Evolutionary conservation across 1,140 invertebrate species (phyloP).

Genomic region (Spodoptera frugiperda): DNA sequence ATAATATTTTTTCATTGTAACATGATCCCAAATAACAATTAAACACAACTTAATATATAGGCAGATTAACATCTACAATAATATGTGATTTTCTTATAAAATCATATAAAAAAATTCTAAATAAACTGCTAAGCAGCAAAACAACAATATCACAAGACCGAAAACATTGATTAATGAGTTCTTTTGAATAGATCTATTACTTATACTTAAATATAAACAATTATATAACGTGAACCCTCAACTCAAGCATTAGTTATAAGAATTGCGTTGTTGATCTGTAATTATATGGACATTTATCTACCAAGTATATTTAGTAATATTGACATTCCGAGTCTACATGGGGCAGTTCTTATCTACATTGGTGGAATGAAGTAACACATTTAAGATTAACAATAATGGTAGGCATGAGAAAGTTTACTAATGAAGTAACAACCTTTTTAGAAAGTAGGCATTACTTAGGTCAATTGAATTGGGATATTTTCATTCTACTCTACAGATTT

Average conservation of each 20-base stretch:
- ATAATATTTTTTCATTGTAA: neutral
- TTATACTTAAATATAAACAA: neutral
- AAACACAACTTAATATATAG: neutral
- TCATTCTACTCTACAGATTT: slow-evolving; percentile 39
- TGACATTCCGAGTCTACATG: neutral
- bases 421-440: slow-evolving; percentile 13
- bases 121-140: slow-evolving; percentile 64
- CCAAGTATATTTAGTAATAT: neutral
- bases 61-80: slow-evolving; percentile 18
- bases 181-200: neutral
- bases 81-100: neutral
- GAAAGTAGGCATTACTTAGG: slow-evolving; percentile 34
- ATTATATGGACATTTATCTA: neutral
- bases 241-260: no score
- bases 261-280: no score
- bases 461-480: slow-evolving; percentile 47
- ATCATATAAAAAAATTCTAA: slow-evolving; percentile 33
- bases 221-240: neutral
- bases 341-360: neutral
- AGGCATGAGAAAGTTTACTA: neutral
- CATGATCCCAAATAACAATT: slow-evolving; percentile 1
- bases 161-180: slow-evolving; percentile 24
- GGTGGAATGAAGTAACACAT: neutral
- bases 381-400: neutral
- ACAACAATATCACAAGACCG: slow-evolving; percentile 56